Percentiles rank a stretch among this genome's conserved stretches.
These are phyloP conservation scores for Carabus problematicus DNA, from an alignment of 2,888 invertebrate species.

Conservation along the genomic window DNA sequence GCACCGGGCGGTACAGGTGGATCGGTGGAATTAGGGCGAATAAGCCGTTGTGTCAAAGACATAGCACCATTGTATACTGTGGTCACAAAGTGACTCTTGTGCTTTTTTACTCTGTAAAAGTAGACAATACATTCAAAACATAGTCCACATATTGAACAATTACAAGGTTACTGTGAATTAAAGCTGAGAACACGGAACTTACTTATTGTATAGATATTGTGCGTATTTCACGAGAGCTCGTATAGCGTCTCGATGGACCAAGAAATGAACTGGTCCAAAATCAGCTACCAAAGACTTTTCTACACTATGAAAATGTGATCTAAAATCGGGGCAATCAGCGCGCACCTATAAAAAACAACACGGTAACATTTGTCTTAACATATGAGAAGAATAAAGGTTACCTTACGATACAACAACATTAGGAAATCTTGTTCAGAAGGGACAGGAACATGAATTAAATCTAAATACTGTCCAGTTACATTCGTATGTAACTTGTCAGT, in stretches of 20 bases:
- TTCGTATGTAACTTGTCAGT: slow-evolving; percentile 81
- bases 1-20: slow-evolving; percentile 79
- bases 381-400: slow-evolving; percentile 50
- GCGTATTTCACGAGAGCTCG: slow-evolving; percentile 74
- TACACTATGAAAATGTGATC: slow-evolving; percentile 79
- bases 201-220: slow-evolving; percentile 70
- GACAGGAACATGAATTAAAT: slow-evolving; percentile 70
- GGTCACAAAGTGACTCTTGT: slow-evolving; percentile 38
- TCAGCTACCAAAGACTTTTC: slow-evolving; percentile 80
- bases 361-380: slow-evolving; percentile 10
- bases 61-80: slow-evolving; percentile 1
- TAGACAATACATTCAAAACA: slow-evolving; percentile 17
- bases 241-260: slow-evolving; percentile 76
- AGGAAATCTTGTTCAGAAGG: slow-evolving; percentile 69
- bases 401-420: slow-evolving; percentile 79
- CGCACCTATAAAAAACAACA: slow-evolving; percentile 66
- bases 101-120: slow-evolving; percentile 48
- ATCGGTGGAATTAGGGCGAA: slow-evolving; percentile 54
- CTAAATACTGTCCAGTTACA: slow-evolving; percentile 77
- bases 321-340: slow-evolving; percentile 83
- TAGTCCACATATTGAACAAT: too few species aligned
- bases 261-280: slow-evolving; percentile 67
- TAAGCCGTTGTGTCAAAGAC: slow-evolving; percentile 4
- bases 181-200: slow-evolving; percentile 53
- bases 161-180: neutral